Evolutionary conservation across 2,113 vertebrate species (phyloP), one percentile per base, ranked within the genome.

Genomic region (Tragelaphus strepsiceros): DNA sequence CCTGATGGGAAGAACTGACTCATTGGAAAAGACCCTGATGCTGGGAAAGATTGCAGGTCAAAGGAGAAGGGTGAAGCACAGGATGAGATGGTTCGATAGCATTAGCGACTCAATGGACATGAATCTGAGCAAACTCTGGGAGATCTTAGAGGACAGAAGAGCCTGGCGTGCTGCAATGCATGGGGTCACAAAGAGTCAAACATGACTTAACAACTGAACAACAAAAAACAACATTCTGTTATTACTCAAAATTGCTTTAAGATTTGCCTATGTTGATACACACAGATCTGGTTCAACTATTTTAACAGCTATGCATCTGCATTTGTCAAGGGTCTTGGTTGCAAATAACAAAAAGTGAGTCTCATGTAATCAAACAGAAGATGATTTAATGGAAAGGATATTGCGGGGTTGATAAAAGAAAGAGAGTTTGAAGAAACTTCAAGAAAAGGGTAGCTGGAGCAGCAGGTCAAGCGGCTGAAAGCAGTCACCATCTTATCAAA

Each of bases 261-360:
- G 88, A 43, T 28, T 22, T 21, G 56, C 16, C 85, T 43, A 13
- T 7, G 35, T 62, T 9, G 19, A 49, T 30, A 8, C 0, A 0
- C 84, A 19, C 58, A 58, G 54, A 59, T 78, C 88, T 7, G 10
- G 49, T 30, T 67, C 74, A 56, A 12, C 82, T 35, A 0, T 83
- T 90, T 49, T 56, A 82, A 90, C 84, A 94, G 80, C 54, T 77
- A n/a, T 6, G 30, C 51, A 32, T 84, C 83, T 92, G 17, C 32
- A 71, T 49, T 81, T 32, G 15, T 88, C 96, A 93, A 53, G 88
- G 81, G 35, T 94, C 95, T 90, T 86, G 13, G 74, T 62, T 71
- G 81, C 86, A 88, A 94, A 71, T 49, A 82, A 94, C 91, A 96
- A 82, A 94, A 80, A 96, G 58, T 9, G 92, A n/a, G 88, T 81